These are phyloP conservation scores for Osmerus mordax DNA, from an alignment of 2,113 vertebrate species.

Conservation along the genomic window DNA sequence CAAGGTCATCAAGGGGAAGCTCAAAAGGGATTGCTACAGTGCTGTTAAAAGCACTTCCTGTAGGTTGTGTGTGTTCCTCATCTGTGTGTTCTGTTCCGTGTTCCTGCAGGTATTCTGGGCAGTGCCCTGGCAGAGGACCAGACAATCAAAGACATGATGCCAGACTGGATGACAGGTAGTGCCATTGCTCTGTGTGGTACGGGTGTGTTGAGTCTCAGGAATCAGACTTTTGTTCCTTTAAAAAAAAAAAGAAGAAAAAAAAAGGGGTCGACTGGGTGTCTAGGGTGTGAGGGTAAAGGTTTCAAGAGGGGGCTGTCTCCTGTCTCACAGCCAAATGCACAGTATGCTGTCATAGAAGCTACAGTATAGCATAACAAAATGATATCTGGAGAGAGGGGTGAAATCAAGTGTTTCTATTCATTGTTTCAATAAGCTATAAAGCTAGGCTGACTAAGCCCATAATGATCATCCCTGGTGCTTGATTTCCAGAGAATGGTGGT, in stretches of 20 bases:
- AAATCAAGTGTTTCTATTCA: too few species aligned
- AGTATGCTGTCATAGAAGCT: too few species aligned
- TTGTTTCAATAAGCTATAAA: too few species aligned
- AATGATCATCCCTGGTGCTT: too few species aligned
- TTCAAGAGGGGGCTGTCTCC: neutral
- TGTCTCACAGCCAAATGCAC: too few species aligned
- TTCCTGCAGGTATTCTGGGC: slow-evolving; percentile 44
- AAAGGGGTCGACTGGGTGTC: neutral
- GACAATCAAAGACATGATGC: neutral
- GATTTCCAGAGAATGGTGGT: too few species aligned
- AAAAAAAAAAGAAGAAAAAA: too few species aligned
- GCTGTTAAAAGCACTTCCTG: neutral
- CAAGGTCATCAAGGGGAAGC: slow-evolving; percentile 41
- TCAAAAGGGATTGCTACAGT: neutral
- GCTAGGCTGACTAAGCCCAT: too few species aligned
- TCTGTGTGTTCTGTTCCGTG: neutral
- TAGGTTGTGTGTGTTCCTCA: neutral
- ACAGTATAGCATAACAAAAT: too few species aligned
- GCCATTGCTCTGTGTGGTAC: neutral
- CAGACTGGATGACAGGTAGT: slow-evolving; percentile 53
- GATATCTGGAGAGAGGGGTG: too few species aligned
- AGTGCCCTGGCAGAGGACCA: slow-evolving; percentile 41
- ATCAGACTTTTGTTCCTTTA: too few species aligned
- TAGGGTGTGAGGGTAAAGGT: neutral
- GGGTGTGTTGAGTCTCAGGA: too few species aligned